These are phyloP conservation scores for Zosterops hypoxanthus DNA, from an alignment of 2,113 vertebrate genomes.

Conservation along the genomic window DNA sequence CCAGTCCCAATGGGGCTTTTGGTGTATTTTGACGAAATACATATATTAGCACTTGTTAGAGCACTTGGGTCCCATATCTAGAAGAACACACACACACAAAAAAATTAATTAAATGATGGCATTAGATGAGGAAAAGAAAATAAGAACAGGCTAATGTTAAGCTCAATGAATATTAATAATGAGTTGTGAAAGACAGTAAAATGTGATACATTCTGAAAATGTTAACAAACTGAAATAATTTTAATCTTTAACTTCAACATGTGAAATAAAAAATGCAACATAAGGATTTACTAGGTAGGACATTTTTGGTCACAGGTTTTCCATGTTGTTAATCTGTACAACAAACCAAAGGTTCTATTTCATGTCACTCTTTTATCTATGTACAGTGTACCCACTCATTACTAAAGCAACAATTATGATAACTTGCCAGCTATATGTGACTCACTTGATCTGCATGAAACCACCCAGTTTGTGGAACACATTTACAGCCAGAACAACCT, in stretches of 20 bases:
- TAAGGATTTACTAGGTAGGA: background rate
- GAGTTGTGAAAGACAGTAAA: background rate
- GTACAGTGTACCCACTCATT: background rate
- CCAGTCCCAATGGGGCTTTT: background rate
- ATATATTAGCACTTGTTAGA: accelerated
- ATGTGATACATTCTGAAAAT: background rate
- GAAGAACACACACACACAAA: background rate
- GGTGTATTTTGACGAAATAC: background rate
- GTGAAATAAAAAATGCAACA: background rate
- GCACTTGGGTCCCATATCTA: background rate
- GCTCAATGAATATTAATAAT: background rate
- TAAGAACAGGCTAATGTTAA: background rate
- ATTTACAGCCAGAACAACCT: background rate
- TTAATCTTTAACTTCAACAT: background rate
- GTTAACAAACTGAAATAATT: background rate
- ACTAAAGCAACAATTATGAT: conserved; percentile 7
- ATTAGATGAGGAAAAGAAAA: background rate
- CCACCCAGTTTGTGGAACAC: background rate
- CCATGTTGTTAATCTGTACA: background rate
- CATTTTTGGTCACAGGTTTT: background rate
- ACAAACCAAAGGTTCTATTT: background rate
- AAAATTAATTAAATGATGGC: background rate
- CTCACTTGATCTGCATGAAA: background rate
- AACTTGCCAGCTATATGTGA: background rate
- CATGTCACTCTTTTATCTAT: background rate